Base-by-base conservation (phyloP, 2,888 invertebrate genomes). In the Gymnoscelis rufifasciata region DNA sequence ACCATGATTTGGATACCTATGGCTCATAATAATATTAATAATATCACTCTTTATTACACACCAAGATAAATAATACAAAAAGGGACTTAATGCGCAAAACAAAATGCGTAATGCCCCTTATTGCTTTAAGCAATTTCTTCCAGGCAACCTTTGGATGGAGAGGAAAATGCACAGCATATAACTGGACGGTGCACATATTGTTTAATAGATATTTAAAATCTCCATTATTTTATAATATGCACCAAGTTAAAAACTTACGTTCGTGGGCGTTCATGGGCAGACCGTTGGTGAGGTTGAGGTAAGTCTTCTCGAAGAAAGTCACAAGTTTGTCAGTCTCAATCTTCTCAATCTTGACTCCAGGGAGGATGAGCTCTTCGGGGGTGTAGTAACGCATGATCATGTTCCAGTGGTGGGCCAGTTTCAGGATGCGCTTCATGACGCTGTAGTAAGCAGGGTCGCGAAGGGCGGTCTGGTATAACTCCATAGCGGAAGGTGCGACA, bases 391-490 rank as follows among this genome's bases (percentile, higher is more conserved):
- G 89, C 19, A 93, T 78, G 38, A 89, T 74, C 53, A 88, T 64
- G 59, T 91, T 90, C 89, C 91, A 93, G 51, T 80, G 68, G 38
- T 83, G 76, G 89, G 92, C 92, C 41, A 92, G 75, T 36, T 83
- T 71, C 45, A 83, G 36, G 15, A 93, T 84, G 52, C 90, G 90
- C 68, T 92, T 91, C 87, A 83, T 89, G 46, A 93, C 86, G 69
- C 90, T 90, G 79, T 91, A 94, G 88, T 92, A 93, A 28, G 90
- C 91, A 7, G 93, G 93, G 63, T 94, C 94, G 40, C 92, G 90
- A 13, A 92, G 78, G 6, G 90, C 80, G 8, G 93, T 92, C 66
- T 92, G 91, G 62, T 89, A 90, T 59, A 92, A 90, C 64, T 93
- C 92, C 53, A 93, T 72, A 7, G 83, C 90, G 7, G 92, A 91